Conservation (phyloP, 2,113 vertebrate genomes). For the Cryptotis parvus region DNA sequence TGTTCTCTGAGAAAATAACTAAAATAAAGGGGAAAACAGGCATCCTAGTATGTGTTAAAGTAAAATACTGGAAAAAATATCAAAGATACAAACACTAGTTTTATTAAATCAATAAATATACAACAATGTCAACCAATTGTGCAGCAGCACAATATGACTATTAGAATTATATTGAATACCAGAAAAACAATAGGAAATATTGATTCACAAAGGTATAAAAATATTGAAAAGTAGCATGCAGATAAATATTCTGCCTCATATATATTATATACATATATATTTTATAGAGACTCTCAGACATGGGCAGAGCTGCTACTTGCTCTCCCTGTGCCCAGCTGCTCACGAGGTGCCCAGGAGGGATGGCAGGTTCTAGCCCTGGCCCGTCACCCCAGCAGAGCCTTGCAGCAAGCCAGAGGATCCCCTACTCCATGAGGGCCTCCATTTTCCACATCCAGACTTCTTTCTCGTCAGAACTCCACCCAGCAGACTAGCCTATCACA, state of each 20-base stretch:
- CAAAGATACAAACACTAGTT: slow-evolving; percentile 10
- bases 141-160: background rate
- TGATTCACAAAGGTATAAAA: slow-evolving; percentile 10
- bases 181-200: background rate
- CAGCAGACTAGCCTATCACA: too few species aligned
- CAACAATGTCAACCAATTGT: slow-evolving; percentile 3
- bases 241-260: slow-evolving; percentile 6
- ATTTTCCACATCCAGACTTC: too few species aligned
- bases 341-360: too few species aligned
- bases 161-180: background rate
- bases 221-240: background rate
- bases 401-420: too few species aligned
- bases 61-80: slow-evolving; percentile 44
- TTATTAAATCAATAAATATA: background rate
- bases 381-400: too few species aligned
- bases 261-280: too few species aligned
- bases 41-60: slow-evolving; percentile 38
- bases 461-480: too few species aligned
- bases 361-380: too few species aligned
- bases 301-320: too few species aligned
- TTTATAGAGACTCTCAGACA: too few species aligned
- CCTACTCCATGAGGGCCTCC: too few species aligned
- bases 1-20: slow-evolving; percentile 50
- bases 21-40: slow-evolving; percentile 17
- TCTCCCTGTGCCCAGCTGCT: too few species aligned